Conservation (phyloP, 2,113 vertebrate species). For the Polypterus senegalus region DNA sequence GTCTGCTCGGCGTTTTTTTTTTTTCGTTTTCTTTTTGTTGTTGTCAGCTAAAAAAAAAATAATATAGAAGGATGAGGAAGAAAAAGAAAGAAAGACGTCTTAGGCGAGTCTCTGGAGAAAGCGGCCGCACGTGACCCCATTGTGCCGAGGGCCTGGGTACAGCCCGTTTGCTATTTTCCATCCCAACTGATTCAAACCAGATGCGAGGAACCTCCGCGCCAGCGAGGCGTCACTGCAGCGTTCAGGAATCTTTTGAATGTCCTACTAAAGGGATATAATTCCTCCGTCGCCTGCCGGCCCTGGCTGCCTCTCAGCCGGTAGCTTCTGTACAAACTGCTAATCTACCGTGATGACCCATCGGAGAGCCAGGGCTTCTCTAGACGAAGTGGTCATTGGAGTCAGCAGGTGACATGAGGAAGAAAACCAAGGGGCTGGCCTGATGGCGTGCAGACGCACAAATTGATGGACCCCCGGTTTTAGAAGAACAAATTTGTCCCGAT, state of each 20-base stretch:
- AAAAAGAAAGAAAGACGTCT: conserved; percentile 30
- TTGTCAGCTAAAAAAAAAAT: not conserved
- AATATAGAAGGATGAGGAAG: conserved; percentile 5
- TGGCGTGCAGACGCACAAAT: too few species aligned
- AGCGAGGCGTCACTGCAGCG: conserved; percentile 50
- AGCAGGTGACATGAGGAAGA: too few species aligned
- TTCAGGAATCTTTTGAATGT: conserved; percentile 47
- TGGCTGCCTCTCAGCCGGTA: too few species aligned
- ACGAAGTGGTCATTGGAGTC: too few species aligned
- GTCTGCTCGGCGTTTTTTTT: conserved; percentile 7
- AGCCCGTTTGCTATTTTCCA: conserved; percentile 27
- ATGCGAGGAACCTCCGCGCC: conserved; percentile 51
- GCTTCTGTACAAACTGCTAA: too few species aligned
- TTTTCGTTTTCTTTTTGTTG: not conserved
- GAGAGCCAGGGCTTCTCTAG: too few species aligned
- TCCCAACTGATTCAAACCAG: conserved; percentile 48
- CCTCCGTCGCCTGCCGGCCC: too few species aligned
- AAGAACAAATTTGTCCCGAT: too few species aligned
- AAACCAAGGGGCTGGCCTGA: too few species aligned
- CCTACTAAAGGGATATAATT: conserved; percentile 11
- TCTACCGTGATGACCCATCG: too few species aligned
- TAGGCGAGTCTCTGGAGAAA: conserved; percentile 13
- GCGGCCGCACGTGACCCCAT: conserved; percentile 27
- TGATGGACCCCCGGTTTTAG: too few species aligned
- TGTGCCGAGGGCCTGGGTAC: conserved; percentile 15